These are phyloP conservation scores for Halichoerus grypus DNA, from an alignment of 2,113 vertebrate genomes.

Conservation along the genomic window DNA sequence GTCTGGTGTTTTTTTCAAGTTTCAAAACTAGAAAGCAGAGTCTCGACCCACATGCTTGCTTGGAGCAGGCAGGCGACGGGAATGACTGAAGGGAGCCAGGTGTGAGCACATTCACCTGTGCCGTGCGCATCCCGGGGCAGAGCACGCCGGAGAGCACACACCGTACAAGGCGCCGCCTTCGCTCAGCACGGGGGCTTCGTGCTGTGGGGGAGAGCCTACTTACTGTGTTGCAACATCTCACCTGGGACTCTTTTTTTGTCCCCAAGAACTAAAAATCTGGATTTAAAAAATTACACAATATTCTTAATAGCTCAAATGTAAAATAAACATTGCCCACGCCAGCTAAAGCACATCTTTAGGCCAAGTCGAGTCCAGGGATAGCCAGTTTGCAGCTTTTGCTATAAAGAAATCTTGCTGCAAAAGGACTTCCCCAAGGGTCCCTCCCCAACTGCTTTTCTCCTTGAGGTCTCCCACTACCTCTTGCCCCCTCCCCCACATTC, in stretches of 20 bases:
- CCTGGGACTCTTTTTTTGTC: background rate
- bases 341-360: background rate
- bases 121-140: rapidly evolving
- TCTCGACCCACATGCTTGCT: background rate
- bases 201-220: background rate
- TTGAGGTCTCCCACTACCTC: background rate
- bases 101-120: rapidly evolving
- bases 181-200: background rate
- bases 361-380: background rate
- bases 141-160: background rate
- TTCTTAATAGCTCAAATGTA: background rate
- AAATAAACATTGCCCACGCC: background rate
- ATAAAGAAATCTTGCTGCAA: background rate
- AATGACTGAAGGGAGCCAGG: background rate
- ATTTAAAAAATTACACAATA: background rate
- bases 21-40: background rate
- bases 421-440: background rate
- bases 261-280: background rate
- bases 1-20: background rate
- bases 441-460: background rate
- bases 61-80: background rate
- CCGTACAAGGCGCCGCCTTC: rapidly evolving
- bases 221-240: background rate
- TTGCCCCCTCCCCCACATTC: background rate
- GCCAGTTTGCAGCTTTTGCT: background rate